Evolutionary conservation across 2,797 vertebrate species (phyloP).

Genomic region (Amazona ochrocephala): DNA sequence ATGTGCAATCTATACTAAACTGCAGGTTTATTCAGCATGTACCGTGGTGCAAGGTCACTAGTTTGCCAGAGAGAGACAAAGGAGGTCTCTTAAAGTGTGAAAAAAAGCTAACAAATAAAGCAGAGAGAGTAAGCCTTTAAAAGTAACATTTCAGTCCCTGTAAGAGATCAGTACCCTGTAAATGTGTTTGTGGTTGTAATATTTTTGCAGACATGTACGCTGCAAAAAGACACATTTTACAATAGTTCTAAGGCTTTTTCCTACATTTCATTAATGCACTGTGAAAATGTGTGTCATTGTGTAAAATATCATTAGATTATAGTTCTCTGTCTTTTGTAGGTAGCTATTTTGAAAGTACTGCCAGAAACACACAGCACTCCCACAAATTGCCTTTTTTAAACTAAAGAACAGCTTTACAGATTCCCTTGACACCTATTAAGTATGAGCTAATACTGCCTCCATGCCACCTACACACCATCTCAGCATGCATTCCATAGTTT

Average conservation of each 20-base stretch:
- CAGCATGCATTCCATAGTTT: conserved; percentile 19
- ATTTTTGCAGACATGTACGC: not conserved
- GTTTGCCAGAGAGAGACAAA: not conserved
- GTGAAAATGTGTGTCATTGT: conserved; percentile 56
- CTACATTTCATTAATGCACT: conserved; percentile 52
- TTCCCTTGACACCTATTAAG: conserved; percentile 58
- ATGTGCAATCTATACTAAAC: not conserved
- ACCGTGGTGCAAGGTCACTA: not conserved
- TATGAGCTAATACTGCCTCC: conserved; percentile 65
- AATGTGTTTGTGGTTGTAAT: not conserved
- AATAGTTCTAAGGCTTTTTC: conserved; percentile 14
- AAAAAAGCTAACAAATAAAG: not conserved
- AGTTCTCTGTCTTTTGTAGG: conserved; percentile 60
- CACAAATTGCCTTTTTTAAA: conserved; percentile 65
- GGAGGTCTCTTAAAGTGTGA: not conserved
- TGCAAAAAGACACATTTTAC: conserved; percentile 32
- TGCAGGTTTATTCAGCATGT: not conserved
- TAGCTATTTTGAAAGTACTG: conserved; percentile 68
- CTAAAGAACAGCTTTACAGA: conserved; percentile 55
- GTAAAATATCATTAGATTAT: conserved; percentile 56
- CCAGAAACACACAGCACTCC: conserved; percentile 69
- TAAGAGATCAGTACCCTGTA: conserved; percentile 4
- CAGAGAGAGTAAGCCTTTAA: not conserved
- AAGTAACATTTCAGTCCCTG: not conserved
- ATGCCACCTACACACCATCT: conserved; percentile 56